These are phyloP conservation scores for Zingel zingel DNA, from an alignment of 2,113 vertebrate species.

Conservation along the genomic window DNA sequence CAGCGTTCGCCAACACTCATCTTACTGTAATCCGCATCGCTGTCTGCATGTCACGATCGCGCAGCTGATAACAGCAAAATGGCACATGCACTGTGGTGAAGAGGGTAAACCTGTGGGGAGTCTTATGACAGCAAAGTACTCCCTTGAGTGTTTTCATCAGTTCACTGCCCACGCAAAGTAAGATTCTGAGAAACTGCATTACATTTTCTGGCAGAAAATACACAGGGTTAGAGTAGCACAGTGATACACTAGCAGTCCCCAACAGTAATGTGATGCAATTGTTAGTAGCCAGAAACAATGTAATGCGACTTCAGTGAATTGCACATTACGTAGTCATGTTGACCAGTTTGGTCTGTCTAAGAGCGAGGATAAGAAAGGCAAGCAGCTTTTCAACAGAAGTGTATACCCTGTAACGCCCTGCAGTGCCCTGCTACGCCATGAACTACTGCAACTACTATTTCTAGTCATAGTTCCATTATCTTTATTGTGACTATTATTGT, in stretches of 20 bases:
- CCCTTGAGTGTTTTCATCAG: conserved; percentile 22
- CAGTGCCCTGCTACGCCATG: too few species aligned
- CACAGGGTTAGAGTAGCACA: background rate
- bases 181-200: conserved; percentile 11
- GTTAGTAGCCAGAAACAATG: conserved; percentile 9
- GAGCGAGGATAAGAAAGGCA: conserved; percentile 7
- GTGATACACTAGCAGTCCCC: background rate
- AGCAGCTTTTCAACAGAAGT: background rate
- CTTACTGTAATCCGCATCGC: conserved; percentile 13
- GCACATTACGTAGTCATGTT: conserved; percentile 17
- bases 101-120: conserved; percentile 5
- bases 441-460: too few species aligned
- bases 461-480: too few species aligned
- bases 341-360: background rate
- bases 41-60: conserved; percentile 25
- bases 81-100: background rate
- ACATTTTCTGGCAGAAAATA: conserved; percentile 2
- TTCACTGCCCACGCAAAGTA: conserved; percentile 13
- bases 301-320: conserved; percentile 14
- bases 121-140: conserved; percentile 37
- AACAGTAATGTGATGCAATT: conserved; percentile 18
- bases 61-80: conserved; percentile 23
- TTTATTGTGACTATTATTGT: too few species aligned
- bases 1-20: background rate
- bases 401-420: too few species aligned